These are phyloP conservation scores for Patella caerulea DNA, from an alignment of 2,888 invertebrate genomes.

Conservation along the genomic window DNA sequence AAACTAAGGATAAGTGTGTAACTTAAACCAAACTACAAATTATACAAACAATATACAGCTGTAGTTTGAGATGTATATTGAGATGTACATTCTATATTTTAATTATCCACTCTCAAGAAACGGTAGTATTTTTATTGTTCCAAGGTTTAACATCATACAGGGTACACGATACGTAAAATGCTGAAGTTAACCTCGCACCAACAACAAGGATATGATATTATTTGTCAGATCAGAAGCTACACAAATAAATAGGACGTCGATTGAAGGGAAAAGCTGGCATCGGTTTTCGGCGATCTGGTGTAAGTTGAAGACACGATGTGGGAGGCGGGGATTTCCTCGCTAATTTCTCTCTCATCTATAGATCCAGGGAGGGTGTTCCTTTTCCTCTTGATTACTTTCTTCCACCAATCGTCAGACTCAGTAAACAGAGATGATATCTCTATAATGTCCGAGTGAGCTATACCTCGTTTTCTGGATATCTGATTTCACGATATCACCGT, in stretches of 20 bases:
- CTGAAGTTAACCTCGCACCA: conserved; percentile 11
- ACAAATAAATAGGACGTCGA: conserved; percentile 22
- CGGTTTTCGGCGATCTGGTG: neutral
- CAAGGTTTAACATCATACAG: neutral
- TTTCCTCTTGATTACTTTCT: neutral
- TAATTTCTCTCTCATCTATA: neutral
- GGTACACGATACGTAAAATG: neutral
- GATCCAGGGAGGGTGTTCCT: neutral
- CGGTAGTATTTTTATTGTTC: too few relatives aligned
- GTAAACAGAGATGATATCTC: too few relatives aligned
- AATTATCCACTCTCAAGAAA: too few relatives aligned
- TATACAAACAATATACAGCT: too few relatives aligned
- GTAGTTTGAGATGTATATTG: too few relatives aligned
- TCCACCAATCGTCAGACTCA: neutral
- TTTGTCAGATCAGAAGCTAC: conserved; percentile 23
- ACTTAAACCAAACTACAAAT: too few relatives aligned
- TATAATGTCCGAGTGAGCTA: too few relatives aligned
- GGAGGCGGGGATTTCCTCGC: neutral
- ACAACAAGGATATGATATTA: conserved; percentile 26
- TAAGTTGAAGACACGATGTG: neutral
- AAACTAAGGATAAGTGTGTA: too few relatives aligned
- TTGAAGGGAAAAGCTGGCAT: conserved; percentile 8
- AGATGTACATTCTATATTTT: too few relatives aligned
- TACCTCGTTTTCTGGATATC: too few relatives aligned
- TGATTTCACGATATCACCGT: too few relatives aligned